Evolutionary conservation across 2,113 vertebrate genomes (phyloP), one percentile per base, ranked within the genome.

Genomic region (Notarius quadriscutis): DNA sequence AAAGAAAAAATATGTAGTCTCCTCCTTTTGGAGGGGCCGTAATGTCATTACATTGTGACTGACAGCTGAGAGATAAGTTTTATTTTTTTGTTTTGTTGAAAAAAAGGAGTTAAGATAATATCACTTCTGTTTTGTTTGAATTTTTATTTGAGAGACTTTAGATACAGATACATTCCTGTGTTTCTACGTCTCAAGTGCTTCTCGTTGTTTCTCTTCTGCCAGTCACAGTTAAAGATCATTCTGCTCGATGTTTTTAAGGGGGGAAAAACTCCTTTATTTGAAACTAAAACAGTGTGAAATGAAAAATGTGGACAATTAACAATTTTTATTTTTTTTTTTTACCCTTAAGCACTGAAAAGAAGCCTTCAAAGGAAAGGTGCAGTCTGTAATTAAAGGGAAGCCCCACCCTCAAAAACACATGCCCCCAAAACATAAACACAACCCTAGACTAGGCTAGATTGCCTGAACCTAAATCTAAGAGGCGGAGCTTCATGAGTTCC

Each of bases 71-170:
- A 77, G n/a, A 83, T 41, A 41, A 41, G 41, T 41, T 41, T 41
- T 41, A 41, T 41, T 41, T 41, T 4, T 41, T 41, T 41, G 34
- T 41, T 41, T 41, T 41, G 41, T 41, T 41, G 41, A 41, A 41
- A 41, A 41, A 41, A 41, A 41, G 62, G 4, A 84, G 9, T 30
- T 67, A 18, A 87, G 34, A 62, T 87, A 25, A 74, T 85, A 82
- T 78, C 87, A 67, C 48, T 79, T 58, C 84, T 58, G 51, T 48
- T 72, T 86, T n/a, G 8, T 62, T 88, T 58, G 41, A 30, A 81
- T 84, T 84, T 89, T 84, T 84, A 62, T 82, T 89, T 63, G 30
- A 27, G 30, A 60, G 25, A 67, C n/a, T 77, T 88, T 60, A 82
- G 51, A 82, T 78, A 78, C 62, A 85, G 83, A 87, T 50, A 25